Percentiles rank a stretch among this genome's conserved stretches.
Evolutionary conservation across 2,797 vertebrate genomes (phyloP).

Genomic region (Myotis daubentonii): DNA sequence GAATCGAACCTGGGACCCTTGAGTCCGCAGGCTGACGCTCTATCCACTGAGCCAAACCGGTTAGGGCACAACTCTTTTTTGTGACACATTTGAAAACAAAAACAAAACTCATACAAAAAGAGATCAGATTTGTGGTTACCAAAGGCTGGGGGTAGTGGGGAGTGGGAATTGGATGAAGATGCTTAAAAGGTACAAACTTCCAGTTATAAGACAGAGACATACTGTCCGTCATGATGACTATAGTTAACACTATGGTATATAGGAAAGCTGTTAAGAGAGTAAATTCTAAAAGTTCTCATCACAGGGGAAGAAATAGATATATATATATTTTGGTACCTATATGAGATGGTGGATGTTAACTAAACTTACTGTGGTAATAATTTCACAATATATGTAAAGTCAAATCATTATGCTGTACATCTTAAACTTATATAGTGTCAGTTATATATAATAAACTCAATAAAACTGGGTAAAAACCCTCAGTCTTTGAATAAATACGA

Average conservation of each 20-base stretch:
- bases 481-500: conserved; percentile 6
- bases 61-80: background rate
- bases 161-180: background rate
- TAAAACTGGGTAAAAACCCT: background rate
- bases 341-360: background rate
- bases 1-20: no score
- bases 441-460: background rate
- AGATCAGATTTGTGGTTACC: background rate
- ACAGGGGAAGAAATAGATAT: background rate
- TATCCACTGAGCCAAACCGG: no score
- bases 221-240: background rate
- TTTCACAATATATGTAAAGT: background rate
- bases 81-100: background rate
- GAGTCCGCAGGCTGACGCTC: no score
- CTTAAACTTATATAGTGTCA: background rate
- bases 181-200: background rate
- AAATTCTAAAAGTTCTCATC: conserved; percentile 7
- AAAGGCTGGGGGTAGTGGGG: background rate
- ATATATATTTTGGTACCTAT: background rate
- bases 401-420: background rate
- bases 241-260: background rate
- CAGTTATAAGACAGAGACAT: background rate
- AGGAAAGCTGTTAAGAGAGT: background rate
- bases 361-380: background rate
- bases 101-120: background rate